Conservation (phyloP, 2,888 invertebrate genomes). For the Tetranychus truncatus region DNA sequence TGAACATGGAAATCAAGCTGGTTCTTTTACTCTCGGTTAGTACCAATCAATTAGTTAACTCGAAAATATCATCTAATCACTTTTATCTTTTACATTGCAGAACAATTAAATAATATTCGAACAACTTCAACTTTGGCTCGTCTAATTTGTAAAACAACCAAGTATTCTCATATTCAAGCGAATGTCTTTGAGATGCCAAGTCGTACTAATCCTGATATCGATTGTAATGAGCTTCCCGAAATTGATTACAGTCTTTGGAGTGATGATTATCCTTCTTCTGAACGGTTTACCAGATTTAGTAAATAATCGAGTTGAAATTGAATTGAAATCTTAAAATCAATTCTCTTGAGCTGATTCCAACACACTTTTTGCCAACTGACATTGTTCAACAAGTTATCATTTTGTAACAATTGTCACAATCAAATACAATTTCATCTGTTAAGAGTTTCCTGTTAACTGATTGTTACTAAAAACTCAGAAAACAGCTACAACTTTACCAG, state of each 20-base stretch:
- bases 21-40: constrained; percentile 13
- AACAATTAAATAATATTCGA: constrained; percentile 20
- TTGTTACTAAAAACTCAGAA: too few relatives aligned
- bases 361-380: too few relatives aligned
- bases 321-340: too few relatives aligned
- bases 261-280: background rate
- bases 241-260: constrained; percentile 12
- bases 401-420: too few relatives aligned
- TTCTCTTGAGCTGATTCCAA: too few relatives aligned
- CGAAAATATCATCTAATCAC: background rate
- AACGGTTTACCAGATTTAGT: background rate
- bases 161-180: background rate
- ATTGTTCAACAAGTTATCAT: too few relatives aligned
- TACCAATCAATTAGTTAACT: background rate
- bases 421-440: too few relatives aligned
- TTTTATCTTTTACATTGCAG: background rate
- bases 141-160: constrained; percentile 17
- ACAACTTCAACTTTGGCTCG: constrained; percentile 17
- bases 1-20: constrained; percentile 14
- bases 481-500: too few relatives aligned
- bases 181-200: constrained; percentile 11
- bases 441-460: too few relatives aligned
- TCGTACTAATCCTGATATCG: background rate
- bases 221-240: constrained; percentile 7
- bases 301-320: too few relatives aligned